Evolutionary conservation across 1,140 invertebrate species (phyloP).

Genomic region (Magallana angulata): DNA sequence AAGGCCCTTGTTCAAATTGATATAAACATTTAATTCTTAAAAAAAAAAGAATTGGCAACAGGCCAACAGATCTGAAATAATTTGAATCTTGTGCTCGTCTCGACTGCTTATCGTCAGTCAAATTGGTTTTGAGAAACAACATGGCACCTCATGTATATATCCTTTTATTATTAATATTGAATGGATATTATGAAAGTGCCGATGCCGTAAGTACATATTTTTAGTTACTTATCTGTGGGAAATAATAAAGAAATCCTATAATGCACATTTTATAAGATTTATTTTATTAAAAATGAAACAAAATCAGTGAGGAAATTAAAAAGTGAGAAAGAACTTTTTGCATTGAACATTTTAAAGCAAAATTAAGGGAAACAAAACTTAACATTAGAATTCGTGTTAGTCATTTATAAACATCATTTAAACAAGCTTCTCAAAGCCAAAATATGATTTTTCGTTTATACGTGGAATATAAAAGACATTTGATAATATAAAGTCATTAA

Average conservation of each 20-base stretch:
- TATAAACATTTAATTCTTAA: background rate
- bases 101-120: background rate
- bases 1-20: background rate
- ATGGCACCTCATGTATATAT: slow-evolving; percentile 13
- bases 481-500: too few species aligned
- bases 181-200: background rate
- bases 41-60: background rate
- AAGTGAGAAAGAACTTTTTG: too few species aligned
- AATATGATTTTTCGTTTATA: too few species aligned
- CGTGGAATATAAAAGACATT: too few species aligned
- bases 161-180: background rate
- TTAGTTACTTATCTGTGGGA: background rate
- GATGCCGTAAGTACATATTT: background rate
- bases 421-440: too few species aligned
- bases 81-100: background rate
- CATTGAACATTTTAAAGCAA: too few species aligned
- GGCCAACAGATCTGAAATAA: slow-evolving; percentile 9
- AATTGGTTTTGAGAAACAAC: background rate
- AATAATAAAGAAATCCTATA: background rate
- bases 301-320: too few species aligned
- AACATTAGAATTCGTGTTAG: too few species aligned
- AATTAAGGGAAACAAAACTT: too few species aligned
- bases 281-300: too few species aligned
- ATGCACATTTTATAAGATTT: too few species aligned
- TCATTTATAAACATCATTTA: too few species aligned